Evolutionary conservation across 2,888 invertebrate genomes (phyloP), one percentile per base, ranked within the genome.

Genomic region (Nymphalis polychloros): DNA sequence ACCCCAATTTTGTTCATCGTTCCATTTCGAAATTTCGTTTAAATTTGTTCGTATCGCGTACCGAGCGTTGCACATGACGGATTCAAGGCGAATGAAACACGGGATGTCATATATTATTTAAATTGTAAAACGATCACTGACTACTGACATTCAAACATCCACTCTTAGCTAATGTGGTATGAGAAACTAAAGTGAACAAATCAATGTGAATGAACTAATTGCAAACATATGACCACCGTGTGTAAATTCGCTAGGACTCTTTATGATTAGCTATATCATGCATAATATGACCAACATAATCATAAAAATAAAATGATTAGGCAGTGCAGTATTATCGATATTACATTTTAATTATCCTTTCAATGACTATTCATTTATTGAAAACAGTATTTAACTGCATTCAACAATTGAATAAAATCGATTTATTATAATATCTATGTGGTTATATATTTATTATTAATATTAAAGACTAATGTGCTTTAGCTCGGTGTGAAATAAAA

Each of bases 71-170:
- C 93, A 93, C 93, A 93, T 92, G 91, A 93, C 91, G 91, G 93
- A 93, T 93, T 93, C 93, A 92, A 93, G 87, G 89, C 91, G 93
- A 93, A 93, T 92, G 88, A 92, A 92, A 93, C 92, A 92, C 92
- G 90, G 90, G 91, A 91, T 93, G 93, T 93, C 93, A 93, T 93
- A 93, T 89, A 92, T 93, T 91, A 91, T 78, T 85, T 88, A 83
- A 88, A 88, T 87, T 89, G 89, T 87, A 85, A 82, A 87, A 90
- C 86, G 81, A 80, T 84, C 87, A 88, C 83, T 84, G 85, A 88
- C 92, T 92, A 92, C 91, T 84, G 85, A 89, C 90, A 91, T 86
- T 88, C 85, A 89, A 89, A 89, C 89, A 90, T 86, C 88, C 86
- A 91, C 86, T 82, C 87, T 85, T 85, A 88, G 72, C 87, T 87